Evolutionary conservation across 2,888 invertebrate species (phyloP).

Genomic region (Idaea aversata): DNA sequence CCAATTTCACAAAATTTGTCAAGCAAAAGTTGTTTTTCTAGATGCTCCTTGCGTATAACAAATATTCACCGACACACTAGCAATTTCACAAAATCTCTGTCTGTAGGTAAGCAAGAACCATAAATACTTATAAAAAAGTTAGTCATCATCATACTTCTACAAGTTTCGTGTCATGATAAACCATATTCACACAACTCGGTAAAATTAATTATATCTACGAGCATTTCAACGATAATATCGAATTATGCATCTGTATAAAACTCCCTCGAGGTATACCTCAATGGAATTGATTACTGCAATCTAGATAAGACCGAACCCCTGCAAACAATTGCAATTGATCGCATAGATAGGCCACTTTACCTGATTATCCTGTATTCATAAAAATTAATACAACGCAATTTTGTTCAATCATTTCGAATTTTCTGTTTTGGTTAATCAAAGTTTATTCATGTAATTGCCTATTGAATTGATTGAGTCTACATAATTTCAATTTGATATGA

Average conservation of each 20-base stretch:
- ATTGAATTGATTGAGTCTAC: background rate
- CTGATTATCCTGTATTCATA: slow-evolving; percentile 55
- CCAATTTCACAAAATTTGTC: no score
- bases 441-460: background rate
- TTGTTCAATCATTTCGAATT: slow-evolving; percentile 2
- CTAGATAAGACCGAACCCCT: slow-evolving; percentile 60
- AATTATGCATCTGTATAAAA: background rate
- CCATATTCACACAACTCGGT: background rate
- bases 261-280: slow-evolving; percentile 32
- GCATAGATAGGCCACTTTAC: slow-evolving; percentile 37
- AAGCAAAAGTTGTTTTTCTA: no score
- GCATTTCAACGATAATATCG: background rate
- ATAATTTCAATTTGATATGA: background rate
- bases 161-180: background rate
- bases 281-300: slow-evolving; percentile 68
- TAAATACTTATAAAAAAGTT: no score
- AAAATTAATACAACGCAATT: slow-evolving; percentile 3
- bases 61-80: no score
- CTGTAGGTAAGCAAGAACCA: no score
- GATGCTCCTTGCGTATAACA: no score
- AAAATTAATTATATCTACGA: background rate
- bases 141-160: background rate
- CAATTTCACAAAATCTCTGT: no score
- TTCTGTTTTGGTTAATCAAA: background rate
- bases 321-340: slow-evolving; percentile 40